These are phyloP conservation scores for Scomberomorus guttatus DNA, from an alignment of 2,797 vertebrate genomes.

Conservation along the genomic window DNA sequence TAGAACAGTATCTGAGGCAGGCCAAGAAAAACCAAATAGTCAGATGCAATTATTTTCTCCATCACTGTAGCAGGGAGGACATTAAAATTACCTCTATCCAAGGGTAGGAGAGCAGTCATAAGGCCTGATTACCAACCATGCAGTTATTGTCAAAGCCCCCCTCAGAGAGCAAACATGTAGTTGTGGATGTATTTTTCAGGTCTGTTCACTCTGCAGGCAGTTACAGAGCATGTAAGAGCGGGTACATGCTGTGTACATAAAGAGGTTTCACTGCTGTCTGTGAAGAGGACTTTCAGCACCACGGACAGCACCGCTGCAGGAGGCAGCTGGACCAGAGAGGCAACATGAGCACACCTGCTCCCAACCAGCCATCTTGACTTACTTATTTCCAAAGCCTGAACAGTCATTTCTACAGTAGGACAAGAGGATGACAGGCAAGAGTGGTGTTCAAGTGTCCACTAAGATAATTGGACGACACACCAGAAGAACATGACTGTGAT, in stretches of 20 bases:
- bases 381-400: conserved; percentile 24
- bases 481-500: not conserved
- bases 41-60: conserved; percentile 66
- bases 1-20: conserved; percentile 61
- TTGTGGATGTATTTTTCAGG: not conserved
- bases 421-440: not conserved
- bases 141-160: conserved; percentile 50
- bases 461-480: not conserved
- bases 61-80: conserved; percentile 23
- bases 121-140: conserved; percentile 41
- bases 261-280: conserved; percentile 31
- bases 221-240: not conserved
- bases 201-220: conserved; percentile 7
- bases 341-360: conserved; percentile 16
- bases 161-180: conserved; percentile 11
- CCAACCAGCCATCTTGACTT: conserved; percentile 10
- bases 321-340: conserved; percentile 15
- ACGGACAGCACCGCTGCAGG: conserved; percentile 38
- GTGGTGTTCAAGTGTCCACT: not conserved
- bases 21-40: conserved; percentile 39
- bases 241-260: conserved; percentile 12
- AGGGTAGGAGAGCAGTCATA: conserved; percentile 40
- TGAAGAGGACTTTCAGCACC: conserved; percentile 53
- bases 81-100: conserved; percentile 46
- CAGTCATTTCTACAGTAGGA: conserved; percentile 7